Evolutionary conservation across 2,888 invertebrate species (phyloP).

Genomic region (Oscheius sp.): DNA sequence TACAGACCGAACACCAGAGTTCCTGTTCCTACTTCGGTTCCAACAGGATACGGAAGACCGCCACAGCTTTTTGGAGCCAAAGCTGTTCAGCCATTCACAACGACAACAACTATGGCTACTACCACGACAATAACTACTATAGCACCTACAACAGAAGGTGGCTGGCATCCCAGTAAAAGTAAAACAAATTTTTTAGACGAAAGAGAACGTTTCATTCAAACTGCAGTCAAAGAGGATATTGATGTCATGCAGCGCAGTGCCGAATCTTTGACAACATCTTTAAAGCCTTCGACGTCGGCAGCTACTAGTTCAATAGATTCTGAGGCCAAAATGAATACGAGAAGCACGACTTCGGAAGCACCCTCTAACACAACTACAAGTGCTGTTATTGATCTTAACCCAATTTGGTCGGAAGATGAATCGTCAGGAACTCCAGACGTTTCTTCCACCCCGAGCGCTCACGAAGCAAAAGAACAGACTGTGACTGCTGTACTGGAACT

Average conservation of each 20-base stretch:
- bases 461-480: no score
- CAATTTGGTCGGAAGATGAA: constrained; percentile 17
- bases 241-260: neutral
- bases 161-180: neutral
- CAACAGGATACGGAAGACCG: constrained; percentile 8
- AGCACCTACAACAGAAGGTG: constrained; percentile 24
- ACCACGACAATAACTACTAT: constrained; percentile 1
- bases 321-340: constrained; percentile 5
- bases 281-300: neutral
- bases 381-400: no score
- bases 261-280: neutral
- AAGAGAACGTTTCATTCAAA: constrained; percentile 26
- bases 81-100: neutral
- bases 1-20: constrained; percentile 13
- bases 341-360: neutral
- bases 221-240: constrained; percentile 24
- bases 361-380: neutral
- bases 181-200: constrained; percentile 19
- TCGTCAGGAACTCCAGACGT: neutral
- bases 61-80: constrained; percentile 8
- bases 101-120: constrained; percentile 5
- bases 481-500: no score
- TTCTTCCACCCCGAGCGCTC: no score
- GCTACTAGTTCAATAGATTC: neutral
- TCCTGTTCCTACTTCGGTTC: constrained; percentile 1